Conservation (phyloP, 2,888 invertebrate species). For the Xestia sexstrigata region DNA sequence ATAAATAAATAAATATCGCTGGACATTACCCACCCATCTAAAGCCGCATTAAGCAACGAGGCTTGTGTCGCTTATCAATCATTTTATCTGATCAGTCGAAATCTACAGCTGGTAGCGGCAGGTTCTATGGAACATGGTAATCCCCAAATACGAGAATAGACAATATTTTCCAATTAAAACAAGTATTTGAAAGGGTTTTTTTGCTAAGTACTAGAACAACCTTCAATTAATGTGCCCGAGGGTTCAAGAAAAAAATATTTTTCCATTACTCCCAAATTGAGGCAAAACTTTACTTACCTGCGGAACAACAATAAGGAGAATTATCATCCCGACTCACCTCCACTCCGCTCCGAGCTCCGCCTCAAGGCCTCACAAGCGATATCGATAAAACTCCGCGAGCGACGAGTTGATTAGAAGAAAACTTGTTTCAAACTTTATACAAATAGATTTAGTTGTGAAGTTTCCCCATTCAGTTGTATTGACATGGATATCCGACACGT, state of each 20-base stretch:
- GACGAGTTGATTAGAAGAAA: constrained; percentile 45
- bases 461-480: constrained; percentile 26
- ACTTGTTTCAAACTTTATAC: constrained; percentile 37
- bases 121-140: background rate
- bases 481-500: constrained; percentile 37
- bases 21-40: too few relatives aligned
- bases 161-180: background rate
- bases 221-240: background rate
- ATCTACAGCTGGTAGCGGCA: background rate
- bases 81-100: background rate
- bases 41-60: too few relatives aligned
- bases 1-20: too few relatives aligned
- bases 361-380: constrained; percentile 18
- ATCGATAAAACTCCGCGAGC: constrained; percentile 43
- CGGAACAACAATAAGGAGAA: constrained; percentile 33
- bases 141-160: too few relatives aligned
- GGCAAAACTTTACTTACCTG: constrained; percentile 33
- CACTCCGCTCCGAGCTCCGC: background rate
- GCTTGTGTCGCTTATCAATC: background rate
- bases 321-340: constrained; percentile 14
- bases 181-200: background rate
- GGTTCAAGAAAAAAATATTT: constrained; percentile 10
- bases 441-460: constrained; percentile 52
- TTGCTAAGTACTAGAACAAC: background rate
- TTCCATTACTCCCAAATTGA: constrained; percentile 22